Conservation (phyloP, 1,140 invertebrate species). For the Anastrepha obliqua region DNA sequence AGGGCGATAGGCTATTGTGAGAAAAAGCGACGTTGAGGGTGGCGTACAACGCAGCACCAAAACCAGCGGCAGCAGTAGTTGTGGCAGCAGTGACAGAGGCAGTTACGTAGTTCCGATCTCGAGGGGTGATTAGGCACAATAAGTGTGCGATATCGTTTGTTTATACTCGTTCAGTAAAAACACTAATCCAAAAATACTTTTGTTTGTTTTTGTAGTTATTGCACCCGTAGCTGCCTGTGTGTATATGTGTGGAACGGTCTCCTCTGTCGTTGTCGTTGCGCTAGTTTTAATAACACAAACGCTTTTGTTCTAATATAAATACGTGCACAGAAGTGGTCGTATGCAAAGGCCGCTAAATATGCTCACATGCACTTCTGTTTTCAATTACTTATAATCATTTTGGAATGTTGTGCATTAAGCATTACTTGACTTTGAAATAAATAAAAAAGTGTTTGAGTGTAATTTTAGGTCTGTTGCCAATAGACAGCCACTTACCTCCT, state of each 20-base stretch:
- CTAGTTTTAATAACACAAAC: background rate
- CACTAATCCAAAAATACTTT: background rate
- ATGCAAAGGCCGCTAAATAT: background rate
- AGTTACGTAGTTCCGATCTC: background rate
- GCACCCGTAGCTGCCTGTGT: too few relatives aligned
- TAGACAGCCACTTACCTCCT: too few relatives aligned
- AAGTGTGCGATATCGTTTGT: background rate
- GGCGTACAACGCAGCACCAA: background rate
- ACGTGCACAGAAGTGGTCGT: background rate
- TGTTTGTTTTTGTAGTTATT: too few relatives aligned
- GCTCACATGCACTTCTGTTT: background rate
- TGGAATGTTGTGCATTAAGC: background rate
- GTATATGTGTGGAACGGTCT: too few relatives aligned
- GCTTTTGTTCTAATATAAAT: background rate
- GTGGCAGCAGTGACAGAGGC: too few relatives aligned
- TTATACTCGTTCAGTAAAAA: conserved; percentile 17
- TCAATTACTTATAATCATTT: conserved; percentile 36
- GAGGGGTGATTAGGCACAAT: background rate
- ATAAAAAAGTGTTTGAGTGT: background rate
- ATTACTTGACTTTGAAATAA: background rate
- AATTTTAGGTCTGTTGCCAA: background rate
- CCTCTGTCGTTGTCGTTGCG: background rate
- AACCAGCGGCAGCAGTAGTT: too few relatives aligned
- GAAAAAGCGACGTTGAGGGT: background rate
- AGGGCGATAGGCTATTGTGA: background rate